Evolutionary conservation across 1,140 invertebrate genomes (phyloP).

Genomic region (Heliconius congener): DNA sequence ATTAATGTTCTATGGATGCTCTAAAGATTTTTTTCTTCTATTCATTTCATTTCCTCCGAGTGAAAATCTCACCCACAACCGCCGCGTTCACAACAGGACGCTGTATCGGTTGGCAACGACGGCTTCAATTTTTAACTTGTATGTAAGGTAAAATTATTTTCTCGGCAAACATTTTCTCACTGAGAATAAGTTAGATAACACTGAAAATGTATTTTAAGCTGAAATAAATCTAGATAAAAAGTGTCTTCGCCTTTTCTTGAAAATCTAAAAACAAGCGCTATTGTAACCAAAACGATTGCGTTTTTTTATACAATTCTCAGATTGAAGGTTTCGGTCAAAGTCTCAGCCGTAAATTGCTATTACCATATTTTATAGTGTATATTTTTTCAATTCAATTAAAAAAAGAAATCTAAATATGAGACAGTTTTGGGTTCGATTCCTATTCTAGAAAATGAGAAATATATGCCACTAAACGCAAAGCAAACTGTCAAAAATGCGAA

Average conservation of each 20-base stretch:
- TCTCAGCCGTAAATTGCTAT: not conserved
- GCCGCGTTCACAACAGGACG: no score
- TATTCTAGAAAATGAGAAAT: not conserved
- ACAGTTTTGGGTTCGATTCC: not conserved
- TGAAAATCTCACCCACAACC: no score
- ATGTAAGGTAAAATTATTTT: not conserved
- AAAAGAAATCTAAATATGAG: not conserved
- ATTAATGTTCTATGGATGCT: no score
- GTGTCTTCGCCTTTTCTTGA: not conserved
- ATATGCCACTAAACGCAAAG: no score
- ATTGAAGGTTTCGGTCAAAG: not conserved
- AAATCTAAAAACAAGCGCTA: not conserved
- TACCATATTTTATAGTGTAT: not conserved
- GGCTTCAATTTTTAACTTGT: not conserved
- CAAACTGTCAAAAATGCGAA: not conserved
- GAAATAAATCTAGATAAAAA: conserved; percentile 11
- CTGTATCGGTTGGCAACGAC: no score
- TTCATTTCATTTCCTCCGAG: no score
- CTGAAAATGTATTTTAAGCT: not conserved
- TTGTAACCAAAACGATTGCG: not conserved
- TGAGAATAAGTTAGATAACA: not conserved
- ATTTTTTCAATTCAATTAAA: not conserved
- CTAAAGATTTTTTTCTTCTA: no score
- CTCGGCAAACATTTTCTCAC: not conserved
- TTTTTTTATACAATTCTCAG: not conserved